phyloP scores from a whole-genome alignment of 64 coral and sea anemone genomes.

The Montipora capricornis region DNA sequence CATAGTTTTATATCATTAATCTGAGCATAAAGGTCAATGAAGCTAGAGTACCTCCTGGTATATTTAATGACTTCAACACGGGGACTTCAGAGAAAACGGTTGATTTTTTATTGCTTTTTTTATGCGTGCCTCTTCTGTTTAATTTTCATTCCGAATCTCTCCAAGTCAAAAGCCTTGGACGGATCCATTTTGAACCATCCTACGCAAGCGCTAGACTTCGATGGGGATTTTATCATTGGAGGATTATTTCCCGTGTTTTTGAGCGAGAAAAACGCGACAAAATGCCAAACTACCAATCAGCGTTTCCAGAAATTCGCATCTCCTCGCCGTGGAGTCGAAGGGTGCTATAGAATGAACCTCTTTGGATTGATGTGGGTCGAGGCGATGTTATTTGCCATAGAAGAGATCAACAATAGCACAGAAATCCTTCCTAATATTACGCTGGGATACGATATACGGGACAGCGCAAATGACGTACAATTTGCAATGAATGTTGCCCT shows the following conservation, averaged over 20 bases:
- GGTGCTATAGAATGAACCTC: constrained; percentile 83
- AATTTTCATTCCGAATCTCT: neutral
- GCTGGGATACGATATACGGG: constrained; percentile 85
- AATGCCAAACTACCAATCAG: constrained; percentile 25
- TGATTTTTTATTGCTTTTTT: neutral
- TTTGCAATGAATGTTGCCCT: constrained; percentile 70
- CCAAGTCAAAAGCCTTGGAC: neutral
- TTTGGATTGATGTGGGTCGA: constrained; percentile 92
- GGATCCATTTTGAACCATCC: neutral
- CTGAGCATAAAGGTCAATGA: neutral
- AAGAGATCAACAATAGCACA: constrained; percentile 72
- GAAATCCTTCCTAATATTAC: constrained; percentile 66
- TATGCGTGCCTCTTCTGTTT: neutral
- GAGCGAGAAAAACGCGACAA: constrained; percentile 69
- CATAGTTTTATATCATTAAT: neutral
- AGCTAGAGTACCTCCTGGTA: too few relatives aligned
- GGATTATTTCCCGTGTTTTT: constrained; percentile 85
- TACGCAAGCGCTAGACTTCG: constrained; percentile 30
- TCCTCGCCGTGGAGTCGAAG: neutral
- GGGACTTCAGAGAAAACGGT: neutral
- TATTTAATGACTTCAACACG: neutral
- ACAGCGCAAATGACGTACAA: constrained; percentile 71
- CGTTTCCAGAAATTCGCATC: constrained; percentile 54
- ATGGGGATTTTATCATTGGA: constrained; percentile 82
- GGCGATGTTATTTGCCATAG: constrained; percentile 90